These are phyloP conservation scores for Crenuchus spilurus DNA, from an alignment of 2,797 vertebrate species.

Conservation along the genomic window DNA sequence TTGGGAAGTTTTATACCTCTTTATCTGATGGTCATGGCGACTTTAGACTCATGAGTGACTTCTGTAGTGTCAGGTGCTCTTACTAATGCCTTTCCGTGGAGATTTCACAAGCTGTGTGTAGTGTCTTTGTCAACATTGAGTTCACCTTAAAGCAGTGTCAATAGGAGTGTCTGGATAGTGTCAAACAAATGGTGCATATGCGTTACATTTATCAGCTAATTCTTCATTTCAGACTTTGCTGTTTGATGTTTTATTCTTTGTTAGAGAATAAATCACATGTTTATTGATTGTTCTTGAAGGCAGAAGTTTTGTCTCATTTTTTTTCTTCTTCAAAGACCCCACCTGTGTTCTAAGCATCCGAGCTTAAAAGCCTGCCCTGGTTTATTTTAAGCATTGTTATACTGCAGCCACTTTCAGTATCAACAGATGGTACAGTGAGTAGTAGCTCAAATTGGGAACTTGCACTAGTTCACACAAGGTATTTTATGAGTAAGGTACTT, in stretches of 20 bases:
- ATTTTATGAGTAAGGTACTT: neutral
- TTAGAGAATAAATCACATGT: neutral
- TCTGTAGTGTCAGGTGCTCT: no score
- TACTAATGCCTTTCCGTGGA: no score
- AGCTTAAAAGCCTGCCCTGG: conserved; percentile 7
- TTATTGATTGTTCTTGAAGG: neutral
- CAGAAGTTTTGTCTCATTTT: neutral
- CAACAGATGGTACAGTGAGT: neutral
- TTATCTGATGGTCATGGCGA: no score
- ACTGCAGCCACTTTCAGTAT: neutral
- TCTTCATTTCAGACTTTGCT: neutral
- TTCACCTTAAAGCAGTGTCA: no score
- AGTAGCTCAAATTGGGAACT: neutral
- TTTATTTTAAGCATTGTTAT: conserved; percentile 18
- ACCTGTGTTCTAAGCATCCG: neutral
- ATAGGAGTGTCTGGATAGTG: no score
- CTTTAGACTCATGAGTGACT: no score
- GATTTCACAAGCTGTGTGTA: no score
- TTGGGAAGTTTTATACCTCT: no score
- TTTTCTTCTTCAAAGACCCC: neutral
- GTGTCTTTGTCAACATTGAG: no score
- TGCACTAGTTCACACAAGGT: no score
- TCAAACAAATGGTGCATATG: no score
- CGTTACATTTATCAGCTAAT: no score
- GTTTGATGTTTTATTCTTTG: neutral